These are phyloP conservation scores for Paracyclopina nana DNA, from an alignment of 1,140 invertebrate species.

Conservation along the genomic window DNA sequence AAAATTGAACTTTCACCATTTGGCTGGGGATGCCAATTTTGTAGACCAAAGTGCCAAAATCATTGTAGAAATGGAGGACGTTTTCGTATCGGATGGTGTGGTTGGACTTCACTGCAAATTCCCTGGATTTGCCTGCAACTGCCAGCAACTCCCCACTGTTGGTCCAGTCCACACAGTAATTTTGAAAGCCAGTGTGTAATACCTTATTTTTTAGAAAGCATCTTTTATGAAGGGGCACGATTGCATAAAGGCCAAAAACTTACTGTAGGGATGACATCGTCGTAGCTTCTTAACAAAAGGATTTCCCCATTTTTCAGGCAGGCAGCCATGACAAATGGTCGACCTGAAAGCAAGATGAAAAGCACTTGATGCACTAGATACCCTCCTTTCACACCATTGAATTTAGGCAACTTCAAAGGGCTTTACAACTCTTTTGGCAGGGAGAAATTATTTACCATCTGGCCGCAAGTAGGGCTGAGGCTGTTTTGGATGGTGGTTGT, in stretches of 20 bases:
- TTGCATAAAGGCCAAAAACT: background rate
- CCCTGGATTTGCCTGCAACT: slow-evolving; percentile 45
- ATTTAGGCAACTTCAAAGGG: too few species aligned
- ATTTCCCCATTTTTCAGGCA: slow-evolving; percentile 70
- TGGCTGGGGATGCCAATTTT: slow-evolving; percentile 49
- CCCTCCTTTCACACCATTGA: too few species aligned
- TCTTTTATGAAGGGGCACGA: slow-evolving; percentile 8
- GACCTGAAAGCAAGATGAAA: slow-evolving; percentile 7
- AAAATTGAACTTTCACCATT: slow-evolving; percentile 31
- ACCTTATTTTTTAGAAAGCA: slow-evolving; percentile 28
- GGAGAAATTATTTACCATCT: background rate
- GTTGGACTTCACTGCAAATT: background rate
- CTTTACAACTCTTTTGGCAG: background rate
- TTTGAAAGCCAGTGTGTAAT: background rate
- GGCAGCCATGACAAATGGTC: slow-evolving; percentile 56
- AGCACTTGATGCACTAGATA: too few species aligned
- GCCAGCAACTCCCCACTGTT: slow-evolving; percentile 78
- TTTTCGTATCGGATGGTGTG: slow-evolving; percentile 34
- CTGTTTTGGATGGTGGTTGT: too few species aligned
- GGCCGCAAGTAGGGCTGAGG: background rate
- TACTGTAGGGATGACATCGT: slow-evolving; percentile 56
- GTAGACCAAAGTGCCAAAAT: slow-evolving; percentile 47
- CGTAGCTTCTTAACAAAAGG: slow-evolving; percentile 66
- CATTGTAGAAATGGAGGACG: slow-evolving; percentile 55
- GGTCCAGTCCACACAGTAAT: slow-evolving; percentile 60